These are phyloP conservation scores for Coelinius sp. DNA, from an alignment of 2,888 invertebrate species.

Conservation along the genomic window DNA sequence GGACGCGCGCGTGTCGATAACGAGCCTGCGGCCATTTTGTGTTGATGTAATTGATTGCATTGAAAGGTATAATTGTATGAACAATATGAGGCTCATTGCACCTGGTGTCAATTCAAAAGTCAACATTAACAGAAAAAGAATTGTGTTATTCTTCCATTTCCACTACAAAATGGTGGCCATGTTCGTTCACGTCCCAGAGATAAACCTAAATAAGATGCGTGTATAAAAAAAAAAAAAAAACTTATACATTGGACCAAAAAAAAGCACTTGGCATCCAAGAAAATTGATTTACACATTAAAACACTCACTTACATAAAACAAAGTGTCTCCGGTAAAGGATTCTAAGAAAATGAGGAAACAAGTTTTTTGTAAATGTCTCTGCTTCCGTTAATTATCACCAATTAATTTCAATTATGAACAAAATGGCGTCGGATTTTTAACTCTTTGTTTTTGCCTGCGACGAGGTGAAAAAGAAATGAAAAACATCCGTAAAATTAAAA, in stretches of 20 bases:
- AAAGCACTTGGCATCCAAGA: slow-evolving; percentile 7
- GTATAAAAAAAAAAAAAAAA: slow-evolving; percentile 45
- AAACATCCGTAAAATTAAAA: slow-evolving; percentile 3
- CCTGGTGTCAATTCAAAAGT: slow-evolving; percentile 10
- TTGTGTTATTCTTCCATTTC: background rate
- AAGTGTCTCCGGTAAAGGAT: slow-evolving; percentile 52
- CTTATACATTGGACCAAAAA: slow-evolving; percentile 42
- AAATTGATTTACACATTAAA: slow-evolving; percentile 36
- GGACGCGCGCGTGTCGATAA: slow-evolving; percentile 55
- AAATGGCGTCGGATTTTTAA: slow-evolving; percentile 14
- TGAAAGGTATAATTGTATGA: slow-evolving; percentile 14
- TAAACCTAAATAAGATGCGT: slow-evolving; percentile 27
- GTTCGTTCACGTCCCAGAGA: slow-evolving; percentile 3
- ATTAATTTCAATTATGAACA: slow-evolving; percentile 8
- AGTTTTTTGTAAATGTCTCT: background rate
- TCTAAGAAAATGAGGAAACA: slow-evolving; percentile 16
- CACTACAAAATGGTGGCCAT: slow-evolving; percentile 3
- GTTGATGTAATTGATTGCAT: slow-evolving; percentile 43
- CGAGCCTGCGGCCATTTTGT: slow-evolving; percentile 65
- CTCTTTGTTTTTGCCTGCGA: slow-evolving; percentile 17
- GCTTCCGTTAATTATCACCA: slow-evolving; percentile 16
- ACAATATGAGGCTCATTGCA: background rate
- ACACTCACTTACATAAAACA: slow-evolving; percentile 57
- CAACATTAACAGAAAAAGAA: background rate
- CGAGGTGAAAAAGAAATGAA: slow-evolving; percentile 12